phyloP scores from a whole-genome alignment of 2,113 vertebrate species.

The Cebus imitator region DNA sequence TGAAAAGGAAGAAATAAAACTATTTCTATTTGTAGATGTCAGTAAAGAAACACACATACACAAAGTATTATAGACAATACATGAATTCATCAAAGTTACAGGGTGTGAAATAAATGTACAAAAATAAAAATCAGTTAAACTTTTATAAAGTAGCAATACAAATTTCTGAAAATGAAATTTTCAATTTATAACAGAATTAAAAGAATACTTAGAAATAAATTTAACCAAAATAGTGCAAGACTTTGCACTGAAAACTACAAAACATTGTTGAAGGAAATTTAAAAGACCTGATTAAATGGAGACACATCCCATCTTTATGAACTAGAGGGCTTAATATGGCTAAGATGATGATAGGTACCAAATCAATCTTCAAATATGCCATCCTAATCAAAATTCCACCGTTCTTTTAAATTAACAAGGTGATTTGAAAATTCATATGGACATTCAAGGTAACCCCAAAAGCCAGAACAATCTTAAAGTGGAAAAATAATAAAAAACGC shows the following conservation, averaged over 20 bases:
- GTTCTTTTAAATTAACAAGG: background rate
- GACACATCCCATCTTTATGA: background rate
- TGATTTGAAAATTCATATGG: background rate
- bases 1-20: background rate
- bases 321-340: background rate
- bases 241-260: background rate
- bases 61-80: background rate
- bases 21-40: background rate
- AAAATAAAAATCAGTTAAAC: background rate
- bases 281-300: background rate
- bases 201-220: background rate
- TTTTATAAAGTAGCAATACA: background rate
- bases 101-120: background rate
- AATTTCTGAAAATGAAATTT: background rate
- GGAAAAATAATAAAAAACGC: background rate
- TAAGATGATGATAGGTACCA: background rate
- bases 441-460: background rate
- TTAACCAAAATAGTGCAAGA: background rate
- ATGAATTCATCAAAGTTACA: background rate
- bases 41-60: background rate
- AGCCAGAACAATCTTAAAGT: background rate
- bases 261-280: background rate
- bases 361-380: background rate
- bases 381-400: background rate
- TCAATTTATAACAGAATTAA: background rate